phyloP scores from a whole-genome alignment of 2,888 invertebrate species.

The Dorcus parallelipipedus region DNA sequence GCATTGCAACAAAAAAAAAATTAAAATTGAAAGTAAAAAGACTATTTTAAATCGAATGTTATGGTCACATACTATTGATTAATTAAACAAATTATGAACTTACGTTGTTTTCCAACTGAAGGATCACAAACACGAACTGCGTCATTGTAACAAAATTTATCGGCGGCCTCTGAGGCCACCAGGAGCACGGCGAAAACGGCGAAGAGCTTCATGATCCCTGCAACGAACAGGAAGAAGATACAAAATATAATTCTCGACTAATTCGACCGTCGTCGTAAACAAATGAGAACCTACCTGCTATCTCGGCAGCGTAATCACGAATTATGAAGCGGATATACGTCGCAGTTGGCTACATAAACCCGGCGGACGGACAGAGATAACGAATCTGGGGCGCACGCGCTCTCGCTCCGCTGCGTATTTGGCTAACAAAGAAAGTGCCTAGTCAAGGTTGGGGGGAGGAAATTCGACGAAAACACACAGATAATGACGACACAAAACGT shows the following conservation, averaged over 20 bases:
- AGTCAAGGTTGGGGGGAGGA: slow-evolving; percentile 18
- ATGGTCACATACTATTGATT: not conserved
- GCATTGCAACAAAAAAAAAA: not conserved
- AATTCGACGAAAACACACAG: not conserved
- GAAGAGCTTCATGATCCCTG: slow-evolving; percentile 61
- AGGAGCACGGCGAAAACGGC: slow-evolving; percentile 51
- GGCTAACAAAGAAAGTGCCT: slow-evolving; percentile 26
- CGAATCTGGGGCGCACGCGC: slow-evolving; percentile 19
- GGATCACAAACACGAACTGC: slow-evolving; percentile 55
- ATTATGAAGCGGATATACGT: slow-evolving; percentile 28
- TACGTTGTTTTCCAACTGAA: slow-evolving; percentile 42
- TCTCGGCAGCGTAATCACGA: slow-evolving; percentile 52
- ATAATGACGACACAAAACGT: too few species aligned
- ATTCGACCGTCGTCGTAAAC: not conserved
- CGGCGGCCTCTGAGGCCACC: slow-evolving; percentile 42
- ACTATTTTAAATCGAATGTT: too few species aligned
- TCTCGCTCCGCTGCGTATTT: slow-evolving; percentile 22
- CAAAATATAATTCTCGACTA: not conserved
- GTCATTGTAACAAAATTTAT: slow-evolving; percentile 59
- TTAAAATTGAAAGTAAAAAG: too few species aligned
- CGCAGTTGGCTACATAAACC: slow-evolving; percentile 5
- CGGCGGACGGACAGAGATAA: slow-evolving; percentile 12
- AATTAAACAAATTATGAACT: slow-evolving; percentile 16
- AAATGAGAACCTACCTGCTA: slow-evolving; percentile 42
- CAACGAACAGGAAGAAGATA: slow-evolving; percentile 16